Evolutionary conservation across 2,888 invertebrate genomes (phyloP).

Genomic region (Volucella bombylans): DNA sequence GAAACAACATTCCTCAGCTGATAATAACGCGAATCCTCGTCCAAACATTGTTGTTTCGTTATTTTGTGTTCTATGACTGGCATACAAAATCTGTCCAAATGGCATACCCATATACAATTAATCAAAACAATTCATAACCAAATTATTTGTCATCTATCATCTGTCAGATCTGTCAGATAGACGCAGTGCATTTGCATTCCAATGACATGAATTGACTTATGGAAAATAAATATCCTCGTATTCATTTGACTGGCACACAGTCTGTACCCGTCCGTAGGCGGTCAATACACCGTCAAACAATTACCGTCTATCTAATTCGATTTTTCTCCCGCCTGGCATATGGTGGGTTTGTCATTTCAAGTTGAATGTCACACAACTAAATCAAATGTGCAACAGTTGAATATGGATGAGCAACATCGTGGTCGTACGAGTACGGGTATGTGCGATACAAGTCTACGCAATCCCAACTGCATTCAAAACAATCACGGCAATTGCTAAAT

Average conservation of each 20-base stretch:
- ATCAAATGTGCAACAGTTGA: slow-evolving; percentile 28
- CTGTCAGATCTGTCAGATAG: too few species aligned
- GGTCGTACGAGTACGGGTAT: not conserved
- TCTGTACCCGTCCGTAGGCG: slow-evolving; percentile 37
- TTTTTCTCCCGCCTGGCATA: slow-evolving; percentile 28
- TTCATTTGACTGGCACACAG: slow-evolving; percentile 10
- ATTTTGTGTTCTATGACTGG: too few species aligned
- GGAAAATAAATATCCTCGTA: not conserved
- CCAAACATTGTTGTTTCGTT: too few species aligned
- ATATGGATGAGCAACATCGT: slow-evolving; percentile 51
- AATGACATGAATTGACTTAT: slow-evolving; percentile 23
- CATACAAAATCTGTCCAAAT: too few species aligned
- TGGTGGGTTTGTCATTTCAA: slow-evolving; percentile 21
- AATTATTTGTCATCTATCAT: too few species aligned
- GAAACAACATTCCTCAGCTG: not conserved
- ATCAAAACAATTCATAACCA: too few species aligned
- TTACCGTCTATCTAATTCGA: slow-evolving; percentile 16
- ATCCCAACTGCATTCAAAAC: not conserved
- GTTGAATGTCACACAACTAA: slow-evolving; percentile 29
- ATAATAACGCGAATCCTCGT: not conserved
- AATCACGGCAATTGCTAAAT: slow-evolving; percentile 57
- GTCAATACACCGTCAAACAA: slow-evolving; percentile 34
- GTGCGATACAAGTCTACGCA: slow-evolving; percentile 43
- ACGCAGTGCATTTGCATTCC: not conserved
- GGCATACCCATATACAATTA: too few species aligned